Base-by-base conservation (phyloP, 64 coral and sea anemone genomes). In the Montipora cactus region DNA sequence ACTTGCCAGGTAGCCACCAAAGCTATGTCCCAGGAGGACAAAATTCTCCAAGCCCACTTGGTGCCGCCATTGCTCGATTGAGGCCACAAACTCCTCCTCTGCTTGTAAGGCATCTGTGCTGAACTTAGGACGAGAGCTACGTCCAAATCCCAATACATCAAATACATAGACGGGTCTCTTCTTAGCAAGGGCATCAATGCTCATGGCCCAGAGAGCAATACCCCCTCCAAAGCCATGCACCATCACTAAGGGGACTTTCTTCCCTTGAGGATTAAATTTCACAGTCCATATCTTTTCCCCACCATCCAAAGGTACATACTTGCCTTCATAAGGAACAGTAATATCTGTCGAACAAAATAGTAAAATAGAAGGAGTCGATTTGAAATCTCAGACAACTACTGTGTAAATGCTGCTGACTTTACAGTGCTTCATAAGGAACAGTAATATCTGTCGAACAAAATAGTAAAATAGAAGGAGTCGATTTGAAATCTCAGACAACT, bases 201-300 rank as follows among this genome's bases (percentile, higher is more conserved):
- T 99, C 59, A 99, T 44, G 8, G 89, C 89, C 98, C 98, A 99
- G 18, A 99, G 79, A 19, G 92, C 98, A 5, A 95, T 55, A 72
- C 98, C 98, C 47, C 92, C 98, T 55, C 98, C 98, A 87, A 99
- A 99, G 15, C 98, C 98, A 81, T 99, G 98, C 67, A 99, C 76
- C 95, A 99, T 90, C 13, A 99, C 95, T 44, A 99, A 51, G 0
- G 98, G 98, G 4, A 70, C 83, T 16, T 78, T 90, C 8, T 59
- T 62, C 7, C 92, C 87, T 58, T 68, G 53, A 7, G 98, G 95
- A 49, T 99, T 99, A 85, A 96, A 92, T 44, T 87, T 92, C 15
- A 99, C 49, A 7, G 98, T 99, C 98, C 98, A 96, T 92, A 96
- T 70, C 44, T 90, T 94, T 44, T 99, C 53, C 59, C 88, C 78